phyloP scores from a whole-genome alignment of 2,797 vertebrate genomes.

The Scleropages formosus region DNA sequence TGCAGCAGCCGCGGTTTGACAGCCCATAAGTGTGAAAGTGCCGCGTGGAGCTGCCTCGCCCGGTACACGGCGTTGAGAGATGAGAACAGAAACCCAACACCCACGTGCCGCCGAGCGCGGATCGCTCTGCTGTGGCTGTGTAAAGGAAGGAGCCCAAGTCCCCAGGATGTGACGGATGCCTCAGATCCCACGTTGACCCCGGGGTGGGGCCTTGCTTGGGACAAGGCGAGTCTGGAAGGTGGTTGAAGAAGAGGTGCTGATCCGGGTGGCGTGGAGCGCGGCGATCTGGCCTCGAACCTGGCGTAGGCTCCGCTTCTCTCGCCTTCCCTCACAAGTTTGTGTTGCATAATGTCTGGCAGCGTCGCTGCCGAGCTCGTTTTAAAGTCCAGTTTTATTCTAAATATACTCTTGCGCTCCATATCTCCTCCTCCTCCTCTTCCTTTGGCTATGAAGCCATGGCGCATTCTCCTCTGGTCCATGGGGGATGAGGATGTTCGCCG shows the following conservation, averaged over 20 bases:
- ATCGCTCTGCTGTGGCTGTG: slow-evolving; percentile 19
- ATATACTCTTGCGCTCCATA: too few relatives aligned
- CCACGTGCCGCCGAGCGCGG: slow-evolving; percentile 10
- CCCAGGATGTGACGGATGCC: background rate
- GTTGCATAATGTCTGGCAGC: slow-evolving; percentile 15
- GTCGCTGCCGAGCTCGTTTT: slow-evolving; percentile 1
- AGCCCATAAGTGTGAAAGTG: background rate
- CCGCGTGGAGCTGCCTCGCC: background rate
- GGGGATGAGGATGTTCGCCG: too few relatives aligned
- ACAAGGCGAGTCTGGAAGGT: background rate
- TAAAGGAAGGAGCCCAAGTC: slow-evolving; percentile 20
- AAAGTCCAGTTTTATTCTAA: slow-evolving; percentile 8
- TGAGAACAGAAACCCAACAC: slow-evolving; percentile 14
- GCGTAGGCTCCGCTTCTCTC: background rate
- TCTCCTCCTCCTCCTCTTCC: too few relatives aligned
- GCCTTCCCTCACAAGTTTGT: background rate
- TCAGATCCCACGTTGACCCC: too few relatives aligned
- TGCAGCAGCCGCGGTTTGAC: background rate
- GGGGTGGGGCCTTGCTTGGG: background rate
- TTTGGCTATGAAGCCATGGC: too few relatives aligned
- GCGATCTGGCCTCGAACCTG: background rate
- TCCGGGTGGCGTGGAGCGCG: background rate
- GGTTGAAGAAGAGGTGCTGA: background rate
- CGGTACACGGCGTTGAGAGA: background rate
- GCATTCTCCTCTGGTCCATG: too few relatives aligned